Evolutionary conservation across 2,113 vertebrate species (phyloP).

Genomic region (Abramis brama): DNA sequence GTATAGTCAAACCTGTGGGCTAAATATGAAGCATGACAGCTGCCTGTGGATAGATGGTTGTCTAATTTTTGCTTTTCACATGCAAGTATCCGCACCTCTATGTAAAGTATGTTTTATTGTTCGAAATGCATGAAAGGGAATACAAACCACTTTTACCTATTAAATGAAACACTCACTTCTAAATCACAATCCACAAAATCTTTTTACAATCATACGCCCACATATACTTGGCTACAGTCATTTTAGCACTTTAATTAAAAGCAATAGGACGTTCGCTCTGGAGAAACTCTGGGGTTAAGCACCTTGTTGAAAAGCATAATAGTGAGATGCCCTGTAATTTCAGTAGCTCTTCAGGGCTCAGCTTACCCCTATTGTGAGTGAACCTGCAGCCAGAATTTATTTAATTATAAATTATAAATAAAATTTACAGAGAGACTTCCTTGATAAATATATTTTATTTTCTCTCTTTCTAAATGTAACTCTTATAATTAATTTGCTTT

Average conservation of each 20-base stretch:
- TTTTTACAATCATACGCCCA: not conserved
- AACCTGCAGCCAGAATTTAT: not conserved
- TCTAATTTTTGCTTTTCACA: not conserved
- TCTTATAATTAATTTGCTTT: not conserved
- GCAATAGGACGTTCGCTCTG: not conserved
- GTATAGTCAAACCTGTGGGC: not conserved
- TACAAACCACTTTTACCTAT: not conserved
- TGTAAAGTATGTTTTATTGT: not conserved
- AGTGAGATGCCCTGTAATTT: not conserved
- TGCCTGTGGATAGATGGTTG: not conserved
- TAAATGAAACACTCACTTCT: not conserved
- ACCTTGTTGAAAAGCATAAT: not conserved
- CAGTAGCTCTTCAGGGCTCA: not conserved
- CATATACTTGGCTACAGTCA: not conserved
- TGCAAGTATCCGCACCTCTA: not conserved
- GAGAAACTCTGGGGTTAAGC: not conserved
- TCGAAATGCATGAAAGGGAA: not conserved
- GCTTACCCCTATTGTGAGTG: not conserved
- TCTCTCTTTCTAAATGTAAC: not conserved
- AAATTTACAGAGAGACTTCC: not conserved
- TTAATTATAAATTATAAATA: too few species aligned
- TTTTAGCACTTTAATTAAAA: not conserved
- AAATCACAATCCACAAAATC: not conserved
- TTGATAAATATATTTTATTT: not conserved
- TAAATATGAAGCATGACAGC: conserved; percentile 1